A percentile compares a stretch with the other conserved stretches of the same genome.
Evolutionary conservation across 1,140 invertebrate genomes (phyloP).

Genomic region (Drosophila parabipectinata): DNA sequence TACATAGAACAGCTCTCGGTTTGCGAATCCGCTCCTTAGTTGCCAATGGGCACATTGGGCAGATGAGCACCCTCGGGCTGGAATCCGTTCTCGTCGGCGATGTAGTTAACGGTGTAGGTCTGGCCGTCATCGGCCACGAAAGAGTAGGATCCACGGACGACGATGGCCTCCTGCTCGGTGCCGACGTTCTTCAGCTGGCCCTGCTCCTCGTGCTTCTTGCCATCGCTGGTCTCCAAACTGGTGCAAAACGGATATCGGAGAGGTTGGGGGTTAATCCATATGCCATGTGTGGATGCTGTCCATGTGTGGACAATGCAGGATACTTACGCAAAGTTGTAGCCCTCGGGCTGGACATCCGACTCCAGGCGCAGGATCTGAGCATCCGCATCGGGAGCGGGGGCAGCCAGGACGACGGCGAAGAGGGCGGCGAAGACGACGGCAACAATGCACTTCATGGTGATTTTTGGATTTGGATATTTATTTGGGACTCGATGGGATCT

Average conservation of each 20-base stretch:
- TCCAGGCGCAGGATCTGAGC: conserved; percentile 83
- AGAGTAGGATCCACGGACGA: conserved; percentile 86
- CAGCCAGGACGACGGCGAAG: conserved; percentile 70
- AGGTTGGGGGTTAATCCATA: conserved; percentile 6
- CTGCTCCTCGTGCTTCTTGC: conserved; percentile 64
- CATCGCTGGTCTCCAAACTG: conserved; percentile 79
- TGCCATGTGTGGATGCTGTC: not conserved
- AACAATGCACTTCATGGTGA: conserved; percentile 68
- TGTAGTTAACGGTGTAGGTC: conserved; percentile 88
- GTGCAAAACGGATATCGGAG: not conserved
- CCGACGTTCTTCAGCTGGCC: conserved; percentile 70
- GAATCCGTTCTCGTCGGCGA: conserved; percentile 92
- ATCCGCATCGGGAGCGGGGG: conserved; percentile 51
- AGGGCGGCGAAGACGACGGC: conserved; percentile 63
- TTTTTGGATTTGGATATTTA: conserved; percentile 11
- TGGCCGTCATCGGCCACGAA: conserved; percentile 88
- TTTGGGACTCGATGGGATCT: conserved; percentile 38
- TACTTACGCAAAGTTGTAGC: conserved; percentile 85
- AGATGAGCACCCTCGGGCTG: conserved; percentile 89
- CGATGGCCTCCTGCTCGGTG: conserved; percentile 83
- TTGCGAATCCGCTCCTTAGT: conserved; percentile 45
- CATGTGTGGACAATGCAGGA: no score
- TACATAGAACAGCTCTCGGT: conserved; percentile 73
- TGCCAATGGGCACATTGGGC: conserved; percentile 83
- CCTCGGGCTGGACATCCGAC: conserved; percentile 84